phyloP scores from a whole-genome alignment of 2,113 vertebrate species.

The Arothron firmamentum region DNA sequence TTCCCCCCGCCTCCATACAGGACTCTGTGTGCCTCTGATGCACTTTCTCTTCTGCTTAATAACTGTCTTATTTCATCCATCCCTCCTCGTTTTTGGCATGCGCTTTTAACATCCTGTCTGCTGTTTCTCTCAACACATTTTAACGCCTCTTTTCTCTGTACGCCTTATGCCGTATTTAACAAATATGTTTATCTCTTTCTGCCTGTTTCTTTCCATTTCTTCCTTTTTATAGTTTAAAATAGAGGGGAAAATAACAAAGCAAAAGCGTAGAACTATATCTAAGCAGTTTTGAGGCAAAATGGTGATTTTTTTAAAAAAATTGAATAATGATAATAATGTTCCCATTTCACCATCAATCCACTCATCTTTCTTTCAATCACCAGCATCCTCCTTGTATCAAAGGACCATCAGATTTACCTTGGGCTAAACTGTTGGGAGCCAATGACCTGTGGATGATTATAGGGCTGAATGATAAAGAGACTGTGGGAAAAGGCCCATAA shows the following conservation, averaged over 20 bases:
- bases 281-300: no score
- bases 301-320: no score
- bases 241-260: no score
- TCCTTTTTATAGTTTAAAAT: background rate
- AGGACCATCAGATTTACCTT: conserved; percentile 47
- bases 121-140: conserved; percentile 1
- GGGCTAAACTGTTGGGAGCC: conserved; percentile 37
- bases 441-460: conserved; percentile 41
- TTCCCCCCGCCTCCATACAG: background rate
- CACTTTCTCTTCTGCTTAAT: background rate
- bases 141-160: background rate
- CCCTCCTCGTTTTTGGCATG: background rate
- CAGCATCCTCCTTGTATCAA: conserved; percentile 20
- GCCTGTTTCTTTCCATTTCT: background rate
- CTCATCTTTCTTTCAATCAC: conserved; percentile 13
- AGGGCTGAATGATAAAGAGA: conserved; percentile 24
- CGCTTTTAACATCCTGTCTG: background rate
- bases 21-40: background rate
- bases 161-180: background rate
- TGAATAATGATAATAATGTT: no score
- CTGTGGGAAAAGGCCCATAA: background rate
- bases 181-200: background rate
- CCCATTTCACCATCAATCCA: conserved; percentile 10
- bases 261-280: no score
- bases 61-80: background rate